phyloP scores from a whole-genome alignment of 2,888 invertebrate species.

The Neoscelio sp. region DNA sequence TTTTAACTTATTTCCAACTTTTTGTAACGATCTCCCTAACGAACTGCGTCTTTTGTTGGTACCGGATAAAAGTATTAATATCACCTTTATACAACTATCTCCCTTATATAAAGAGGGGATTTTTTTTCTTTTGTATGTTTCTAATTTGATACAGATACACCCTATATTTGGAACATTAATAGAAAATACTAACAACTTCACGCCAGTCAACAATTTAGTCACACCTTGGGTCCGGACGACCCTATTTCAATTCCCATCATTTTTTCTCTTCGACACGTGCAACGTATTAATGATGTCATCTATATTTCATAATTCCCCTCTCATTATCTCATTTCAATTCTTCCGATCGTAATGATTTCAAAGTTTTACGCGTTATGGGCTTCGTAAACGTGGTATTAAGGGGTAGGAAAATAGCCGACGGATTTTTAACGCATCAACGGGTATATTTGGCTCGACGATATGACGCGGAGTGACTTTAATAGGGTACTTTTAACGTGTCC shows the following conservation, averaged over 20 bases:
- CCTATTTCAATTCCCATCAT: constrained; percentile 41
- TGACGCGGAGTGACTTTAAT: constrained; percentile 57
- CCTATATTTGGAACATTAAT: too few species aligned
- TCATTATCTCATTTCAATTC: constrained; percentile 60
- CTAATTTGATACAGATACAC: too few species aligned
- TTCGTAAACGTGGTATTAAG: constrained; percentile 26
- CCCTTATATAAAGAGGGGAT: too few species aligned
- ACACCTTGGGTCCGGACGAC: constrained; percentile 24
- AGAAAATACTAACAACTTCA: too few species aligned
- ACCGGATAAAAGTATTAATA: too few species aligned
- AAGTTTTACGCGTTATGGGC: constrained; percentile 49
- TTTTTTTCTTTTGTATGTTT: too few species aligned
- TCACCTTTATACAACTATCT: too few species aligned
- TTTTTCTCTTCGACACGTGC: constrained; percentile 51
- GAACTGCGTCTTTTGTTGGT: too few species aligned
- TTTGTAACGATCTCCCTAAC: too few species aligned
- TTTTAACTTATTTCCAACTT: too few species aligned
- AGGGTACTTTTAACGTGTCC: constrained; percentile 49
- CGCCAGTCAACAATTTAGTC: too few species aligned
- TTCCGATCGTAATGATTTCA: constrained; percentile 47
- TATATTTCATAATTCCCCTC: constrained; percentile 55
- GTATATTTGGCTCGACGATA: constrained; percentile 5
- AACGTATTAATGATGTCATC: constrained; percentile 44
- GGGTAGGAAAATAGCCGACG: constrained; percentile 49
- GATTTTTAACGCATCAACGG: constrained; percentile 53